Evolutionary conservation across 2,113 vertebrate species (phyloP), one percentile per base, ranked within the genome.

Genomic region (Lepidothrix coronata): DNA sequence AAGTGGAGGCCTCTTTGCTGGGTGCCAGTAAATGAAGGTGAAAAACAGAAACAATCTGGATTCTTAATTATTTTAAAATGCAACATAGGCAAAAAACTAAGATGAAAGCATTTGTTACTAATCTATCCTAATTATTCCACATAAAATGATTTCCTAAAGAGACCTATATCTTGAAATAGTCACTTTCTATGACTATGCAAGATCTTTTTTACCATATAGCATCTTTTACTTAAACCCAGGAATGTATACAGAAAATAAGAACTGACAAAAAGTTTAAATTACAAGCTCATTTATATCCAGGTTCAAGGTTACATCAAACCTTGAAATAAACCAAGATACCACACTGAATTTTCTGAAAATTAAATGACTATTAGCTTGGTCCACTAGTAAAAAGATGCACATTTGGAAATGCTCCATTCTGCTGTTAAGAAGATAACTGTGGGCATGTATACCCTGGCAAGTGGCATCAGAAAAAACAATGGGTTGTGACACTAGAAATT

Each of bases 1-100:
- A 98, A 98, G 98, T 97, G 96, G 95, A 97, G 92, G 92, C 89
- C 96, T 97, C 97, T 97, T 97, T 97, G 97, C 96, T 98, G 97
- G 97, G 86, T 98, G 97, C 97, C 98, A 97, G 97, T 98, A 98
- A 98, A 98, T 41, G 91, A 88, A 97, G 96, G 97, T 97, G 97
- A 98, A 98, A 98, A 98, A 63, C 97, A 97, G 96, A 97, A 98
- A 98, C 98, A 98, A 98, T 97, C 97, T 98, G 98, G 95, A 89
- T 91, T 95, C 97, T 96, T 98, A 98, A 98, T 97, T 95, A 98
- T 98, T 97, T 97, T 96, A 96, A 98, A 98, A 98, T 63, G 93
- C 93, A 97, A 82, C 91, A 72, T 96, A 94, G 96, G 94, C 95
- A 96, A 96, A 97, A 96, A 97, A 52, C 49, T 23, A 98, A 98